phyloP scores from a whole-genome alignment of 2,888 invertebrate genomes.

The Trisateles emortualis region DNA sequence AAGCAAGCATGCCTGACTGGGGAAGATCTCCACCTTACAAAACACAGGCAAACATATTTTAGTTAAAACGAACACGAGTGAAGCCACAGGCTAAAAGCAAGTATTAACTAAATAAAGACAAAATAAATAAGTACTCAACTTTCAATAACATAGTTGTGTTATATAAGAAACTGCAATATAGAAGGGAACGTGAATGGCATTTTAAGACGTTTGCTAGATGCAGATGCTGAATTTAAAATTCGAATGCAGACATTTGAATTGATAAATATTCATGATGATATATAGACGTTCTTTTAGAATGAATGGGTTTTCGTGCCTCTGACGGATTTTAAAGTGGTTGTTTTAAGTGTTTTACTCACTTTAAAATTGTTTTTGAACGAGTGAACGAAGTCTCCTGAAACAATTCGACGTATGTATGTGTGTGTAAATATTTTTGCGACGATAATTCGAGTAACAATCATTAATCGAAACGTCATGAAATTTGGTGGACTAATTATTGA shows the following conservation, averaged over 20 bases:
- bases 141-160: conserved; percentile 15
- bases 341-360: not conserved
- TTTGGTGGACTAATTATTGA: too few species aligned
- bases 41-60: too few species aligned
- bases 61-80: too few species aligned
- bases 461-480: too few species aligned
- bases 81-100: too few species aligned
- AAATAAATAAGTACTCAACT: not conserved
- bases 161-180: conserved; percentile 16
- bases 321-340: conserved; percentile 2
- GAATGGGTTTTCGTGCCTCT: conserved; percentile 22
- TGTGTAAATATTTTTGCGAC: too few species aligned
- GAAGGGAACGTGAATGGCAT: conserved; percentile 21
- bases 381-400: too few species aligned
- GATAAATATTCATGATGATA: conserved; percentile 42
- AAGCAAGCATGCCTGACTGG: too few species aligned
- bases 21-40: too few species aligned
- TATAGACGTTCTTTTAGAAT: conserved; percentile 20
- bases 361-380: conserved; percentile 3
- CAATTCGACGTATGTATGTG: too few species aligned
- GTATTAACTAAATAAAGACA: too few species aligned
- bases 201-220: conserved; percentile 28
- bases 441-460: too few species aligned
- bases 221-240: conserved; percentile 44
- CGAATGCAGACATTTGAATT: conserved; percentile 46